Conservation (phyloP, 2,113 vertebrate genomes). For the Ptilonorhynchus violaceus region DNA sequence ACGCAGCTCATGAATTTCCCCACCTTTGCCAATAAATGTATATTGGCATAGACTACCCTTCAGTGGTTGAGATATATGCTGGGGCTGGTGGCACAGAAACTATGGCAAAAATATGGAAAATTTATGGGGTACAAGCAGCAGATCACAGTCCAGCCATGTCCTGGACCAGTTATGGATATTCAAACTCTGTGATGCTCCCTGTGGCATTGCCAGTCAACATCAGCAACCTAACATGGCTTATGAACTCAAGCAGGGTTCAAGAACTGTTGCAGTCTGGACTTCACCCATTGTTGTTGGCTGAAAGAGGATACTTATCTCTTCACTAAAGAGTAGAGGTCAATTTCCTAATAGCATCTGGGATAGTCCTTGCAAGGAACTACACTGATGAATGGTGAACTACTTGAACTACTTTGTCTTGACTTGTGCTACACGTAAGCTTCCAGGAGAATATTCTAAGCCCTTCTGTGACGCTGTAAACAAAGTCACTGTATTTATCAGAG, state of each 20-base stretch:
- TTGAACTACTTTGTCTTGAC: background rate
- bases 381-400: background rate
- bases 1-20: background rate
- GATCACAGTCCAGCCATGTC: background rate
- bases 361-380: background rate
- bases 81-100: background rate
- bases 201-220: background rate
- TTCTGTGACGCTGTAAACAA: background rate
- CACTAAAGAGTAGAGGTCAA: background rate
- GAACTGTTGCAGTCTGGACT: background rate
- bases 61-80: background rate
- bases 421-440: background rate
- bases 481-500: background rate
- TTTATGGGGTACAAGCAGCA: background rate
- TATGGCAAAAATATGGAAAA: background rate
- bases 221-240: background rate
- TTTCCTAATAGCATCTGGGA: background rate
- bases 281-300: background rate
- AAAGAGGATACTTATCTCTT: background rate
- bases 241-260: background rate
- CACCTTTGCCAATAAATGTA: background rate
- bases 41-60: accelerated
- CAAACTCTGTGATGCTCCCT: background rate
- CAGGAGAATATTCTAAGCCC: background rate
- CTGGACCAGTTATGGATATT: background rate